Base-by-base conservation (phyloP, 2,888 invertebrate genomes). In the Cheilosia soror region DNA sequence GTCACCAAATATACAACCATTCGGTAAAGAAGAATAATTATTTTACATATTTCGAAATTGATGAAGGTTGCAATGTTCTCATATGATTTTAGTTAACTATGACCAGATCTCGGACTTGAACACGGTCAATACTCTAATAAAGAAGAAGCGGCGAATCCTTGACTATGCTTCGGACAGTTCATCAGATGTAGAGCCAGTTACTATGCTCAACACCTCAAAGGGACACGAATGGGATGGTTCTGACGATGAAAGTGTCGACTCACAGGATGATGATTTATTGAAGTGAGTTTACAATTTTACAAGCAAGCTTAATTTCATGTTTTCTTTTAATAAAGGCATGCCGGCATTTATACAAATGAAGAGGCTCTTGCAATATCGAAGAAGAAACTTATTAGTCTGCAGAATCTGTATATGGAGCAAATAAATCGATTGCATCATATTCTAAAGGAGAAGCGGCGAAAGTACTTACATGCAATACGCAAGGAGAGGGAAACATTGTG, bases 281-380 rank as follows among this genome's bases (percentile, higher is more conserved):
- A 96, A 96, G 96, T 96, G 65, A 83, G 78, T 44, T 5, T 2
- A 4, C 3, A 1, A n/a, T n/a, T 5, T 13, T 90, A 86, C 89
- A 90, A 87, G 89, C 3, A 27, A 27, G 13, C 11, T 29, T 29
- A 31, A 31, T n/a, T 66, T n/a, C 4, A 44, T 40, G 2, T 4
- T 62, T 42, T 40, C 1, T 2, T 44, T 20, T 11, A 11, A 92
- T 92, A 60, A 92, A 98, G 97, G 92, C 96, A 96, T 90, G 97
- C 98, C 0, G 97, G 97, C 11, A 95, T 97, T 0, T 98, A 95
- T 91, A 97, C 98, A 0, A 96, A 96, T 0, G 97, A 98, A 89
- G 98, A 98, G 91, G 96, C 97, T 0, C 95, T 96, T 4, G 93
- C 94, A 33, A 95, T 97, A 40, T 95, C 97, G 0, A 94, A 96